Evolutionary conservation across 2,113 vertebrate species (phyloP).

Genomic region (Pristiophorus japonicus): DNA sequence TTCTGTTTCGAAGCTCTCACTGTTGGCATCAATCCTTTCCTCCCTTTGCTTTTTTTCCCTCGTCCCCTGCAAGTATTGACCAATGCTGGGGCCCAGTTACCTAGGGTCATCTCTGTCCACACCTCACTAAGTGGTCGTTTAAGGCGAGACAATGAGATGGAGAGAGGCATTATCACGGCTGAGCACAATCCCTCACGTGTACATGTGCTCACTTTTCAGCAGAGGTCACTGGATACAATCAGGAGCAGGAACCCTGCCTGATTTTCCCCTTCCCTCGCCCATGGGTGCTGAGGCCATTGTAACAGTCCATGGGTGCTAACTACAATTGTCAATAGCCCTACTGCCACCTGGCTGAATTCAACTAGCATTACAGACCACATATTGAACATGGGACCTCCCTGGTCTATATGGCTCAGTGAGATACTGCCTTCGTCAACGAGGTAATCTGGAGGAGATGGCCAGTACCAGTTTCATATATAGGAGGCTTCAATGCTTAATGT

Average conservation of each 20-base stretch:
- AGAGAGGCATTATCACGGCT: neutral
- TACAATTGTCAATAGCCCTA: slow-evolving; percentile 19
- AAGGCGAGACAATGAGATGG: neutral
- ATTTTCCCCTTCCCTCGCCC: neutral
- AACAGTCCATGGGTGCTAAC: neutral
- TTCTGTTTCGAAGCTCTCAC: neutral
- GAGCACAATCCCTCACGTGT: neutral
- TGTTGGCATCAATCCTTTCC: neutral
- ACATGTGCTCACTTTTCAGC: neutral
- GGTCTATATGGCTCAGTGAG: neutral
- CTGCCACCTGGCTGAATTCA: slow-evolving; percentile 21
- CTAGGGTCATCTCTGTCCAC: neutral
- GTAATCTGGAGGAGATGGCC: neutral
- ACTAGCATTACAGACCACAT: slow-evolving; percentile 10
- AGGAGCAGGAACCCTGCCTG: neutral
- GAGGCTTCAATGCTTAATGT: neutral
- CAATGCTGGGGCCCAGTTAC: neutral
- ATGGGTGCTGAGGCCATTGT: neutral
- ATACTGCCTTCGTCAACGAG: neutral
- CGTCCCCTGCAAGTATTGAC: neutral
- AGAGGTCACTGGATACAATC: neutral
- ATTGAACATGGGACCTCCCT: neutral
- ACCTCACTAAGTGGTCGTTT: neutral
- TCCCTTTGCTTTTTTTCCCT: neutral
- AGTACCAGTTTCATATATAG: neutral